Evolutionary conservation across 2,113 vertebrate species (phyloP), one percentile per base, ranked within the genome.

Genomic region (Rallus limicola): DNA sequence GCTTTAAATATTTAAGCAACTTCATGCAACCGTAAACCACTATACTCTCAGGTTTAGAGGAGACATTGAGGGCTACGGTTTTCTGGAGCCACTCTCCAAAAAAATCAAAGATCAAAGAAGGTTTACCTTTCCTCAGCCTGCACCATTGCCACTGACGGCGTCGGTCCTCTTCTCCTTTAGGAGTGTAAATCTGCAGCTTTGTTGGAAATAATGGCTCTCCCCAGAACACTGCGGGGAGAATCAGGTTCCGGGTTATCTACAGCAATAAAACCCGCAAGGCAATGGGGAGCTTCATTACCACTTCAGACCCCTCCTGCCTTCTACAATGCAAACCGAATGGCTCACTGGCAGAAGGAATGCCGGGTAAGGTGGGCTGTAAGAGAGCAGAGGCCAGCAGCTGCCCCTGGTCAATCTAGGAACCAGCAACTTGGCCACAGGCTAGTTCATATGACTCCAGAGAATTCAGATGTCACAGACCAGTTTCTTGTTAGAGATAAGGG

Each of bases 231-330:
- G 76, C 93, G 53, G 38, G 36, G 29, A 74, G 44, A 80, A 90
- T 75, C 58, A 86, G 65, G 68, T 71, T 90, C 77, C 88, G 53
- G 58, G 34, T 86, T 86, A 91, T 55, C 88, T 89, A 69, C 28
- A 62, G 40, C 52, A 94, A 93, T 86, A 95, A 95, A 96, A 92
- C 24, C 88, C 87, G 50, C 48, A 71, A 95, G 56, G 38, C 40
- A 21, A 44, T 55, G 33, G 31, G 70, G 85, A 96, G 13, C 44
- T 25, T 94, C 74, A 93, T 90, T 97, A 78, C 67, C 91, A 87
- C 72, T 94, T 96, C 84, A 92, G 69, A 86, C 70, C 83, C 55
- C 75, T 80, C 81, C 82, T 87, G 46, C 44, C 84, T 34, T 87
- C 75, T 68, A 48, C 76, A 71, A 91, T 70, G 88, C 92, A 67